phyloP scores from a whole-genome alignment of 2,113 vertebrate genomes.

The Motacilla tschutschensis region DNA sequence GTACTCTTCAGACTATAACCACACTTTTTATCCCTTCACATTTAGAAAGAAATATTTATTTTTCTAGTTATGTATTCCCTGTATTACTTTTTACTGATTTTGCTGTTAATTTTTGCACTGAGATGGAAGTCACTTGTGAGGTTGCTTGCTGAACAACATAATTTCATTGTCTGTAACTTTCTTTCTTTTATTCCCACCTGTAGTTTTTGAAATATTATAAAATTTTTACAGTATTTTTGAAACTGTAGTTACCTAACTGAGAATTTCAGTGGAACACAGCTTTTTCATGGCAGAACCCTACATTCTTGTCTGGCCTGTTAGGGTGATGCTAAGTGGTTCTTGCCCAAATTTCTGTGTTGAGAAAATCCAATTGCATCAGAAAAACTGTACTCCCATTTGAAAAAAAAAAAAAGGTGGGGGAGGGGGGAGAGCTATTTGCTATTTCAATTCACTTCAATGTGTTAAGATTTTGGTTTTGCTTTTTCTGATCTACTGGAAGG shows the following conservation, averaged over 20 bases:
- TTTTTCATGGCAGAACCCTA: not conserved
- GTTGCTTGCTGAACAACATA: not conserved
- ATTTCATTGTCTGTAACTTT: not conserved
- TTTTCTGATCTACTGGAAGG: not conserved
- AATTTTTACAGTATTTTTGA: not conserved
- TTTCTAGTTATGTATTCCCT: not conserved
- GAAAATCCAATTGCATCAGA: not conserved
- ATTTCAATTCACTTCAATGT: not conserved
- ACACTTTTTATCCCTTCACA: constrained; percentile 3
- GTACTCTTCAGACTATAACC: constrained; percentile 52
- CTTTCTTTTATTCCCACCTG: not conserved
- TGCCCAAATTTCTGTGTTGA: not conserved
- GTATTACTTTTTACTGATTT: not conserved
- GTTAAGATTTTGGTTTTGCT: not conserved
- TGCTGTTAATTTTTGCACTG: not conserved
- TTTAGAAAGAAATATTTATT: not conserved
- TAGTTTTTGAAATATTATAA: not conserved
- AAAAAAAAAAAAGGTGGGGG: not conserved
- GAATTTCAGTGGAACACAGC: not conserved
- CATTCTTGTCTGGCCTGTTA: not conserved
- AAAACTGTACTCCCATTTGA: not conserved
- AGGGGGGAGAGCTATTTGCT: not conserved
- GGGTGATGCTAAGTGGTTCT: not conserved
- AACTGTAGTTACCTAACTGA: not conserved
- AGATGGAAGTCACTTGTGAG: not conserved